phyloP scores from a whole-genome alignment of 2,113 vertebrate genomes.

The Buteo buteo region DNA sequence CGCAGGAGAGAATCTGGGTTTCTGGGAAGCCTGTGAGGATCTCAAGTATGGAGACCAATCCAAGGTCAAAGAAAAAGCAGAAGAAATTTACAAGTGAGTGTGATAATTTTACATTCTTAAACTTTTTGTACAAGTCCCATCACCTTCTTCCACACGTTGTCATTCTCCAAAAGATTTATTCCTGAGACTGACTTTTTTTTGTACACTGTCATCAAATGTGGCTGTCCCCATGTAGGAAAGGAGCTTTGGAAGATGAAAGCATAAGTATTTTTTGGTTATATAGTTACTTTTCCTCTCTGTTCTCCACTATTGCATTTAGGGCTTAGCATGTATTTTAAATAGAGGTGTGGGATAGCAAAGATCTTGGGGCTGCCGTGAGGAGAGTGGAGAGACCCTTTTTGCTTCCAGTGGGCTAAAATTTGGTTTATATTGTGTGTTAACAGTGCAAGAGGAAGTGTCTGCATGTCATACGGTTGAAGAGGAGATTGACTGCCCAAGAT shows the following conservation, averaged over 20 bases:
- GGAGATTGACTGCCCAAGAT: neutral
- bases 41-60: slow-evolving; percentile 93
- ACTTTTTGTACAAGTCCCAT: neutral
- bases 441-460: neutral
- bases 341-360: neutral
- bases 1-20: slow-evolving; percentile 93
- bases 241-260: neutral
- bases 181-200: neutral
- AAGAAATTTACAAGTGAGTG: slow-evolving; percentile 95
- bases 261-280: neutral
- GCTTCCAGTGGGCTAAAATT: neutral
- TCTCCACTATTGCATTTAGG: neutral
- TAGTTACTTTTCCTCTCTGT: neutral
- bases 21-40: slow-evolving; percentile 98
- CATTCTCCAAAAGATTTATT: neutral
- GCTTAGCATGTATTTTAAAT: neutral
- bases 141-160: neutral
- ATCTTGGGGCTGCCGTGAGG: neutral
- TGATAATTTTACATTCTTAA: neutral
- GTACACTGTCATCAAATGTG: neutral
- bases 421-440: neutral
- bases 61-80: slow-evolving; percentile 94
- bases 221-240: neutral
- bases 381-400: neutral
- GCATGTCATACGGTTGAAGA: neutral